Base-by-base conservation (phyloP, 2,113 vertebrate species). In the Spilogale gracilis region DNA sequence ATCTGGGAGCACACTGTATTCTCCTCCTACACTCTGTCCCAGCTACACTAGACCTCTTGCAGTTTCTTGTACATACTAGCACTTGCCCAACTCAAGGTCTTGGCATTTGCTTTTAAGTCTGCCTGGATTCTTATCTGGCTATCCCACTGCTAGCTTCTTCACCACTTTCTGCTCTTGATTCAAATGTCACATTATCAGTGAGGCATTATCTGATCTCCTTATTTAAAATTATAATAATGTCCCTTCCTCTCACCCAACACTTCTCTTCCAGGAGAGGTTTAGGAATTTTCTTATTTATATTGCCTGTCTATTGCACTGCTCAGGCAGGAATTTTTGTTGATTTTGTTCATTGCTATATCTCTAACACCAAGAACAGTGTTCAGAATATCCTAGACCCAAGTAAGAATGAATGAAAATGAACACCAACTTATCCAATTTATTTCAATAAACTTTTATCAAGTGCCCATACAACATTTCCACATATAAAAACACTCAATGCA, bases 1-100 rank as follows among this genome's bases (percentile, higher is more conserved):
- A 4, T 4, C 4, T 52, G 18, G 21, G 3, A 4, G 23, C 9
- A 7, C 1, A 5, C 21, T 63, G 0, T 13, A 21, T 17, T 2
- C 5, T 25, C 3, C n/a, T 52, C 9, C 3, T 6, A 12, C 6
- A 1, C 43, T 38, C 4, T 23, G 8, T 38, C 38, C 32, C 16
- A 25, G 43, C 14, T 32, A 7, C 21, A 20, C 4, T 5, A 2
- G 23, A 6, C 52, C 8, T 45, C 48, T 23, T 12, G 23, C 6
- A 18, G 27, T 8, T 38, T 78, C 25, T 92, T 32, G 3, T 6
- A 21, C 21, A 27, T 9, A 50, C 6, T 4, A 63, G 17, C 6
- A 25, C 20, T 4, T 45, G 21, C 27, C 45, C 16, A 78, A 8
- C 43, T 50, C 3, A 63, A 32, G 48, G 30, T 2, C 6, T 10